A percentile compares a stretch with the other conserved stretches of the same genome.
Evolutionary conservation across 2,797 vertebrate genomes (phyloP).

Genomic region (Lagorchestes hirsutus): DNA sequence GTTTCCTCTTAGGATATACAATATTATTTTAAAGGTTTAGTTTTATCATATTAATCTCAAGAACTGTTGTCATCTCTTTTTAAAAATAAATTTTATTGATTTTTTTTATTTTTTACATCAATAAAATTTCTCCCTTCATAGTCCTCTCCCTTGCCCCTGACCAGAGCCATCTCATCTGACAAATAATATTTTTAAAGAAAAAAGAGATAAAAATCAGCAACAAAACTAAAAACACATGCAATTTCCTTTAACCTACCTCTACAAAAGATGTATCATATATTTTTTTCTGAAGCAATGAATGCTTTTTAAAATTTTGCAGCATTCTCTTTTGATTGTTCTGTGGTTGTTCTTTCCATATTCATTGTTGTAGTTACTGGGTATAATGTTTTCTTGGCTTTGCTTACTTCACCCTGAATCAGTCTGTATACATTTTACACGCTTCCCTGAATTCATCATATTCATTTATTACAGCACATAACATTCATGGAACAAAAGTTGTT

Average conservation of each 20-base stretch:
- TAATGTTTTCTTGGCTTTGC: background rate
- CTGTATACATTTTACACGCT: background rate
- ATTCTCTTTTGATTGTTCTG: background rate
- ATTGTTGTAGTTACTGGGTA: background rate
- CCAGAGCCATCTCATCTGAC: background rate
- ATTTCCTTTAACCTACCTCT: background rate
- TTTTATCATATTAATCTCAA: slow-evolving; percentile 23
- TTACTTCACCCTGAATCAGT: background rate
- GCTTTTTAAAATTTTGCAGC: background rate
- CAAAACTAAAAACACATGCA: background rate
- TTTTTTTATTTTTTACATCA: background rate
- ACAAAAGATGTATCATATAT: background rate
- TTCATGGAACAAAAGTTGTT: background rate
- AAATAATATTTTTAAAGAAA: background rate
- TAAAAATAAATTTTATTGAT: background rate
- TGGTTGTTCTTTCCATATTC: background rate
- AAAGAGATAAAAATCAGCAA: background rate
- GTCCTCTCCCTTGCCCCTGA: background rate
- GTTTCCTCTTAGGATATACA: slow-evolving; percentile 37
- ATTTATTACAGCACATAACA: background rate
- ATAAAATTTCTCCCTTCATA: background rate
- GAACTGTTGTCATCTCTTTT: background rate
- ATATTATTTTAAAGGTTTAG: slow-evolving; percentile 31
- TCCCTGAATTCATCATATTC: background rate
- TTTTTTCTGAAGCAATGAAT: background rate